Evolutionary conservation across 1,140 invertebrate species (phyloP).

Genomic region (Rhizoglyphus robini): DNA sequence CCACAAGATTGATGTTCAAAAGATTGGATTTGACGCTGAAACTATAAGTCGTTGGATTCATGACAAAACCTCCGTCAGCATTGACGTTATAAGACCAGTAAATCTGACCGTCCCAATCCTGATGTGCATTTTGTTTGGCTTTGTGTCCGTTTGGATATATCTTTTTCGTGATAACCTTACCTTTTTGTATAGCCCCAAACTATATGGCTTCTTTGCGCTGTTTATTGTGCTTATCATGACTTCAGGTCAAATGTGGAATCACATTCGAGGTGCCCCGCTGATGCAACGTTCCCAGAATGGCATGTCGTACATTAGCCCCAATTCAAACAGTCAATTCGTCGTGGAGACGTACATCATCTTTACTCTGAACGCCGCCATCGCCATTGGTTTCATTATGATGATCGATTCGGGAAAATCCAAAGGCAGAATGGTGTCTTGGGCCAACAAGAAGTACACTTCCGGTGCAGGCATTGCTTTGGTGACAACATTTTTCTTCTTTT

Average conservation of each 20-base stretch:
- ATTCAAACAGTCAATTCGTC: constrained; percentile 73
- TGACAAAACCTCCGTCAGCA: constrained; percentile 90
- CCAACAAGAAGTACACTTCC: constrained; percentile 48
- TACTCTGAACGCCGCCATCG: constrained; percentile 78
- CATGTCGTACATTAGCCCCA: constrained; percentile 40
- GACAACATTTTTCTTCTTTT: constrained; percentile 84
- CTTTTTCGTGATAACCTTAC: constrained; percentile 88
- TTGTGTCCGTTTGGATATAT: constrained; percentile 83
- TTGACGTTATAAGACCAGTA: constrained; percentile 85
- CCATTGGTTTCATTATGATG: constrained; percentile 84
- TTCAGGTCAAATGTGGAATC: constrained; percentile 99
- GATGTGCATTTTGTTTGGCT: constrained; percentile 61
- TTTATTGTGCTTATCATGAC: constrained; percentile 93
- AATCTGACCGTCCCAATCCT: constrained; percentile 93
- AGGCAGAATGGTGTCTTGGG: constrained; percentile 58
- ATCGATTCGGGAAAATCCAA: constrained; percentile 63
- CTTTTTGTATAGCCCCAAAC: constrained; percentile 90
- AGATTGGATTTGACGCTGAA: constrained; percentile 83
- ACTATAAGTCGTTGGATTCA: constrained; percentile 89
- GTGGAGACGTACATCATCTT: constrained; percentile 96
- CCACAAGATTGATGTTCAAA: constrained; percentile 22
- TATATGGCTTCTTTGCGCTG: constrained; percentile 79
- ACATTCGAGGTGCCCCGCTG: constrained; percentile 92
- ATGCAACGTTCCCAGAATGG: constrained; percentile 63
- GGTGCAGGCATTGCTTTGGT: constrained; percentile 69